Conservation (phyloP, 2,888 invertebrate genomes). For the Hemistola chrysoprasaria region DNA sequence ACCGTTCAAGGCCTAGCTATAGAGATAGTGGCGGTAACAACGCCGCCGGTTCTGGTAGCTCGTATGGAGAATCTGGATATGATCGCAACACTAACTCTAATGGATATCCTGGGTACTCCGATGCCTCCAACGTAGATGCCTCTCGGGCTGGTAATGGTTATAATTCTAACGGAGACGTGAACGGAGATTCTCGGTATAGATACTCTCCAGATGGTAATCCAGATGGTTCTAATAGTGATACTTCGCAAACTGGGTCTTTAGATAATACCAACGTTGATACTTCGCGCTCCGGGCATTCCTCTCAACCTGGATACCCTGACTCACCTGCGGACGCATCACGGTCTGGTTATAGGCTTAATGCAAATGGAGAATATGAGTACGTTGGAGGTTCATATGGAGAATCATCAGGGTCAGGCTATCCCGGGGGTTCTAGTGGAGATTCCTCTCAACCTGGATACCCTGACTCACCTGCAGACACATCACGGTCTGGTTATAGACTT, state of each 20-base stretch:
- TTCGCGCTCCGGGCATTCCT: not conserved
- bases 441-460: not conserved
- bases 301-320: not conserved
- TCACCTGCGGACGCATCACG: constrained; percentile 2
- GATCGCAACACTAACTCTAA: too few relatives aligned
- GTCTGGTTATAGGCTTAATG: not conserved
- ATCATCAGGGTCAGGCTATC: constrained; percentile 2
- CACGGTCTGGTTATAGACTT: not conserved
- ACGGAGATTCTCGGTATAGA: too few relatives aligned
- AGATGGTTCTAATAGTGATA: too few relatives aligned
- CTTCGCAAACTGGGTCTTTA: not conserved
- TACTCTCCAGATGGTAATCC: too few relatives aligned
- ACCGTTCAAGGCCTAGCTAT: constrained; percentile 1
- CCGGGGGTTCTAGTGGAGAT: not conserved
- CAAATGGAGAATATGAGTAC: not conserved
- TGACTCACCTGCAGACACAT: constrained; percentile 1
- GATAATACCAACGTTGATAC: not conserved
- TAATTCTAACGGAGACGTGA: constrained; percentile 3
- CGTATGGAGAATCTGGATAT: too few relatives aligned
- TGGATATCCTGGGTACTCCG: too few relatives aligned
- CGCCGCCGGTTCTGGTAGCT: too few relatives aligned
- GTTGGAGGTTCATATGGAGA: not conserved
- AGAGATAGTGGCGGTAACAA: not conserved
- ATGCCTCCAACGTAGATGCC: not conserved
- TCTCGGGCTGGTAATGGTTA: not conserved